Base-by-base conservation (phyloP, 2,797 vertebrate genomes). In the Acrocephalus scirpaceus region DNA sequence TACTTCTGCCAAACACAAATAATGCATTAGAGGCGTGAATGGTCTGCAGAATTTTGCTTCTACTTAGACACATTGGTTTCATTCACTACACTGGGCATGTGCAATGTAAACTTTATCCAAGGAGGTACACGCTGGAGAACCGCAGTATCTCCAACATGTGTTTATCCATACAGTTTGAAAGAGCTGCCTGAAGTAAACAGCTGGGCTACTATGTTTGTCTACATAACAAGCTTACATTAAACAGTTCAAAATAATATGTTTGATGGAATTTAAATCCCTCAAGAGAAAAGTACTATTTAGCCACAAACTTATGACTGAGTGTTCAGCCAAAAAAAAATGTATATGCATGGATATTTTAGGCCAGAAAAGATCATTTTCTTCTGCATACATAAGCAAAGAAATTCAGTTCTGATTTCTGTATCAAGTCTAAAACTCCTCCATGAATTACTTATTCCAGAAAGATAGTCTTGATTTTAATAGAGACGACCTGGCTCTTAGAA, bases 221-320 rank as follows among this genome's bases (percentile, higher is more conserved):
- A 94, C 84, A 77, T 80, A 96, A 96, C 0, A 1, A 91, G 84
- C 72, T 91, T 92, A 90, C 65, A 89, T 88, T 92, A 94, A 69
- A 92, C 65, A 93, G 71, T 80, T 89, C 83, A 92, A 94, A 92
- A 67, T 92, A 92, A 95, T 94, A 80, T 30, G 44, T 95, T 95
- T 85, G 77, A 95, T 78, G 67, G 86, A 92, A 92, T 88, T 90
- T 95, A 96, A 93, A 92, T 93, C 77, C 47, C 65, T 80, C 57
- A 72, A 86, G 61, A 80, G 67, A 85, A 95, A 79, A 93, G 22
- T 54, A 93, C 25, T 80, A 60, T 78, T 91, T 81, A 95, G 61
- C 50, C 53, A 73, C 58, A 90, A 95, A 80, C 65, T 56, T 79
- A 73, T 2, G 7, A 90, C 51, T 13, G 25, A 87, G 34, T 69